Percentiles rank a stretch among this genome's conserved stretches.
Evolutionary conservation across 1,140 invertebrate species (phyloP).

Genomic region (Gryllus bimaculatus): DNA sequence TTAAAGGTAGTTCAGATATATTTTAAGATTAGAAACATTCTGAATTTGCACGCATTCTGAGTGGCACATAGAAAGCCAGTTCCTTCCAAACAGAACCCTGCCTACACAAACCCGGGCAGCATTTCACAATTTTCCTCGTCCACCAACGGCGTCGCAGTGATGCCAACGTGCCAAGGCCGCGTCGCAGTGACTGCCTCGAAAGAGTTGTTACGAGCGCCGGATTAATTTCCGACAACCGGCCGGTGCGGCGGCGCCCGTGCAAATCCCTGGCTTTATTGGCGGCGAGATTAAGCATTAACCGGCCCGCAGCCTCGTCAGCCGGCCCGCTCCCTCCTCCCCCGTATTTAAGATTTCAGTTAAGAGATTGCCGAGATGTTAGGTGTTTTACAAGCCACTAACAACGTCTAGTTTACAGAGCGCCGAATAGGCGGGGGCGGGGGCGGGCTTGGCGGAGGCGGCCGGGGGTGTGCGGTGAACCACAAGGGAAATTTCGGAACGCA

Average conservation of each 20-base stretch:
- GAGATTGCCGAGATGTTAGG: neutral
- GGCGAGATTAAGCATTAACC: neutral
- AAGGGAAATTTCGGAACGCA: neutral
- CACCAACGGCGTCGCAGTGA: too few relatives aligned
- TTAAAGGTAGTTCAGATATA: too few relatives aligned
- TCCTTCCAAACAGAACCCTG: too few relatives aligned
- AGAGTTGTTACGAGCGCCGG: neutral
- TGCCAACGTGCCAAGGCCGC: neutral
- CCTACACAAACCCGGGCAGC: too few relatives aligned
- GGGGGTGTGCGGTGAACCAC: neutral
- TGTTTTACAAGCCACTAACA: neutral
- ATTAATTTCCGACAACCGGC: conserved; percentile 3
- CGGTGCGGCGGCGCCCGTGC: neutral
- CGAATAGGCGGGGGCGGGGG: neutral
- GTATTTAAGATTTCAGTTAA: conserved; percentile 6
- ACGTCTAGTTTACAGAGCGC: neutral
- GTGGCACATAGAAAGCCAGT: too few relatives aligned
- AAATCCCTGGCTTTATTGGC: neutral
- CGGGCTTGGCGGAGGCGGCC: too few relatives aligned
- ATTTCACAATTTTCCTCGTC: too few relatives aligned
- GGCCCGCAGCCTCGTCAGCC: neutral
- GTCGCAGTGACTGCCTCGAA: neutral
- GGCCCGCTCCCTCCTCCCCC: neutral
- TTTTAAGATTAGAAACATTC: too few relatives aligned
- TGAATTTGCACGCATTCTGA: too few relatives aligned